Evolutionary conservation across 37 sponge, comb jelly and placozoan species (phyloP).

Genomic region (Aplysina aerophoba): DNA sequence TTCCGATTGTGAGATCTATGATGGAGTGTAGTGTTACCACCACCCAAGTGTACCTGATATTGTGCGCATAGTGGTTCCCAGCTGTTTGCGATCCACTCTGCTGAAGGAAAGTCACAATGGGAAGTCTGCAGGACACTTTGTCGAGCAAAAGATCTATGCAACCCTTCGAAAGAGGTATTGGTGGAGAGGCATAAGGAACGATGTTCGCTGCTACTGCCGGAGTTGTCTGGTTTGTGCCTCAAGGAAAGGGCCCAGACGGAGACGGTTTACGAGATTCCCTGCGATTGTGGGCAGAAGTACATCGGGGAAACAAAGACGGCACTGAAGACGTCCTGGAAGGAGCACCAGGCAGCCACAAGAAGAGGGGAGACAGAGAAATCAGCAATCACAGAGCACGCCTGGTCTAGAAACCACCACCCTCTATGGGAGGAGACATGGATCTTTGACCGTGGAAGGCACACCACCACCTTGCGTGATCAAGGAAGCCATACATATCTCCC

Average conservation of each 20-base stretch:
- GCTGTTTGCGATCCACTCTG: neutral
- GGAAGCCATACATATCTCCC: too few relatives aligned
- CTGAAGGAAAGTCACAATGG: conserved; percentile 24
- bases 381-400: too few relatives aligned
- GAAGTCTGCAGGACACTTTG: conserved; percentile 30
- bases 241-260: conserved; percentile 28
- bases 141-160: neutral
- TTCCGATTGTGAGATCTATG: neutral
- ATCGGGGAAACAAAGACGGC: too few relatives aligned
- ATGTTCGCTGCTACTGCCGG: conserved; percentile 22
- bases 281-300: too few relatives aligned
- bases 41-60: neutral
- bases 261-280: too few relatives aligned
- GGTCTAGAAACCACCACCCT: too few relatives aligned
- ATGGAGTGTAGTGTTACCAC: conserved; percentile 21
- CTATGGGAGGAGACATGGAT: too few relatives aligned
- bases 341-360: too few relatives aligned
- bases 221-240: conserved; percentile 49
- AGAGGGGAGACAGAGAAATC: too few relatives aligned
- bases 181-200: conserved; percentile 57
- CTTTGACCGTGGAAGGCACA: too few relatives aligned
- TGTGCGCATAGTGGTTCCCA: conserved; percentile 24
- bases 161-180: conserved; percentile 44
- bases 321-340: too few relatives aligned
- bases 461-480: too few relatives aligned